Base-by-base conservation (phyloP, 2,797 vertebrate genomes). In the Periophthalmus magnuspinnatus region DNA sequence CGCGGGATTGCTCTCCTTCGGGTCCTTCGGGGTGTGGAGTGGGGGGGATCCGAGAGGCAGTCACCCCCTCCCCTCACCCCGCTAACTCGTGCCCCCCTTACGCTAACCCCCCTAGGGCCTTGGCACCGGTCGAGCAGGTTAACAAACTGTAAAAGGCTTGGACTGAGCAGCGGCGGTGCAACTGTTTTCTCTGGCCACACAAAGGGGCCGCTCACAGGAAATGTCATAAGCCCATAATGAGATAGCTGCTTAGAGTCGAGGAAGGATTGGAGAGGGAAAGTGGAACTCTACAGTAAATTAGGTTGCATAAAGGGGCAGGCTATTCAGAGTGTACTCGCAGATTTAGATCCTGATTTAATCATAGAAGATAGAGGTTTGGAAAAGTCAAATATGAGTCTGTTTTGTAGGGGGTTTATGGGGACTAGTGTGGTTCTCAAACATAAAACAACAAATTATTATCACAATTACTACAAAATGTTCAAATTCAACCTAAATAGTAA, bases 141-240 rank as follows among this genome's bases (percentile, higher is more conserved):
- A 93, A 93, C 93, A 95, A 94, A 94, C 91, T 94, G 90, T 93
- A 94, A 93, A 64, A 94, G 93, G 92, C 94, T 94, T 94, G 93
- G 94, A 94, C 94, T 95, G 95, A 95, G 95, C 94, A 95, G 92
- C 84, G 91, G 93, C 95, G 11, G 48, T 2, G 19, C 54, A 95
- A 95, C 94, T 94, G 81, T 90, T 90, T 90, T 86, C 84, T 95
- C 93, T 90, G 89, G 22, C 5, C 93, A 5, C 60, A 95, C 95
- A 96, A 96, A 96, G 91, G 94, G 93, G 93, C 92, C 91, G 92
- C 92, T 92, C 94, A 92, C 93, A 95, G 95, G 94, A 95, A 96
- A 96, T 95, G 95, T 93, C 92, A 94, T 96, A 96, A 96, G 95
- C 95, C 94, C 94, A 95, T 96, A 97, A 96, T 96, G 95, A 96